Base-by-base conservation (phyloP, 2,888 invertebrate genomes). In the Poecilus cupreus region DNA sequence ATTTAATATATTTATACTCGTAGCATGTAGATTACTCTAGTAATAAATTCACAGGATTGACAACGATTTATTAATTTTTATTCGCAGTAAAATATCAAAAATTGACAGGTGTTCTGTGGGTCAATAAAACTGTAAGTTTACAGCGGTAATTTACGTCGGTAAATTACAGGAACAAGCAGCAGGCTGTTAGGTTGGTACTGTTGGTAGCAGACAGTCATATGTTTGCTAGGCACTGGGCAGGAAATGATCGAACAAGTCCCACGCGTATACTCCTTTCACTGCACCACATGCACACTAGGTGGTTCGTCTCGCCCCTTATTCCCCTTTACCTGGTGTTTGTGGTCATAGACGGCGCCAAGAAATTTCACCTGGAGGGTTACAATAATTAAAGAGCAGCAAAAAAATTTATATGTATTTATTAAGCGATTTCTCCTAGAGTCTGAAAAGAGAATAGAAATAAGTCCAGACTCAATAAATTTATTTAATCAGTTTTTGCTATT, bases 261-360 rank as follows among this genome's bases (percentile, higher is more conserved):
- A 76, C 76, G 54, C 76, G 57, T 51, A 54, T 76, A 54, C 54
- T 57, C 57, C 37, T 76, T 76, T 76, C 76, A 76, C 54, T 76
- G 54, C 39, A 32, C 20, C 49, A 51, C 39, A 39, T 46, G 64
- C 64, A 37, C 32, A 13, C 26, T 6, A 26, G 26, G 24, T 43
- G 43, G 51, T 51, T 13, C 51, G 60, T 26, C 24, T 22, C n/a
- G 13, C 24, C 24, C 60, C 32, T 10, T 1, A 26, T 26, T 60
- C 64, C 32, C 64, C 39, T 37, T 39, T 39, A 18, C 18, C 13
- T 18, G 37, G 0, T 16, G 64, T 51, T 51, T 18, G 18, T 18
- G 1, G 51, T 51, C 51, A 51, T 51, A 51, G 51, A 0, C 18
- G 51, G 51, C 11, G 51, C 13, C 16, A 51, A 18, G 51, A 18